Evolutionary conservation across 1,140 invertebrate genomes (phyloP).

Genomic region (Drosophila mayri): DNA sequence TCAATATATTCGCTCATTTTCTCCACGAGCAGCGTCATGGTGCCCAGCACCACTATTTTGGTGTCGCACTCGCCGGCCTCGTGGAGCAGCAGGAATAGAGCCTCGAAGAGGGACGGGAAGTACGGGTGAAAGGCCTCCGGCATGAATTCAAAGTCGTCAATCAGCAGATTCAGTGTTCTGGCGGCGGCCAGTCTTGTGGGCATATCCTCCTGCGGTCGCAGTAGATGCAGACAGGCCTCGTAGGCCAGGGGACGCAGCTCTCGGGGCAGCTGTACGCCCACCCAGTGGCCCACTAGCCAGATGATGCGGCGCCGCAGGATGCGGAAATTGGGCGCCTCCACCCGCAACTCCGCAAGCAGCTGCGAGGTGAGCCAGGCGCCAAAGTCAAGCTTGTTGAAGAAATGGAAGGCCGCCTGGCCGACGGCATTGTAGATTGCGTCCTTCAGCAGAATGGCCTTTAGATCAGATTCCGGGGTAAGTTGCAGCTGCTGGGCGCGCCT

Average conservation of each 20-base stretch:
- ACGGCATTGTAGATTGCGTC: slow-evolving; percentile 98
- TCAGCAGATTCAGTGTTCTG: slow-evolving; percentile 90
- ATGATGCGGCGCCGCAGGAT: slow-evolving; percentile 95
- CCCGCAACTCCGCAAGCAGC: slow-evolving; percentile 92
- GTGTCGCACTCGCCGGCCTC: slow-evolving; percentile 96
- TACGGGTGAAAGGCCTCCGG: slow-evolving; percentile 93
- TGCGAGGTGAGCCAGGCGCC: slow-evolving; percentile 96
- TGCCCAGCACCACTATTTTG: slow-evolving; percentile 96
- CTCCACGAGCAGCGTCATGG: slow-evolving; percentile 95
- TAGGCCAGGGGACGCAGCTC: slow-evolving; percentile 93
- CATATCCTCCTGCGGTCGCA: slow-evolving; percentile 91
- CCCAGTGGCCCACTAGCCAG: slow-evolving; percentile 95
- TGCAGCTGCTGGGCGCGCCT: slow-evolving; percentile 87
- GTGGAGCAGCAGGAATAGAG: slow-evolving; percentile 93
- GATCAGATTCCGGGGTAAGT: slow-evolving; percentile 88
- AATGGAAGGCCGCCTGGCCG: slow-evolving; percentile 94
- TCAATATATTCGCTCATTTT: slow-evolving; percentile 91
- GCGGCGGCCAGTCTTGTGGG: slow-evolving; percentile 93
- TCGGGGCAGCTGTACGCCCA: slow-evolving; percentile 93
- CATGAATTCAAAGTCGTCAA: slow-evolving; percentile 97
- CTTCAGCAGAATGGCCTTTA: slow-evolving; percentile 92
- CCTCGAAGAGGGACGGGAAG: slow-evolving; percentile 90
- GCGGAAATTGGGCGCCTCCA: slow-evolving; percentile 93
- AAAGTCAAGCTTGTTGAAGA: slow-evolving; percentile 97
- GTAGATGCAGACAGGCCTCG: slow-evolving; percentile 90